These are phyloP conservation scores for Bombylius discolor DNA, from an alignment of 2,888 invertebrate genomes.

Conservation along the genomic window DNA sequence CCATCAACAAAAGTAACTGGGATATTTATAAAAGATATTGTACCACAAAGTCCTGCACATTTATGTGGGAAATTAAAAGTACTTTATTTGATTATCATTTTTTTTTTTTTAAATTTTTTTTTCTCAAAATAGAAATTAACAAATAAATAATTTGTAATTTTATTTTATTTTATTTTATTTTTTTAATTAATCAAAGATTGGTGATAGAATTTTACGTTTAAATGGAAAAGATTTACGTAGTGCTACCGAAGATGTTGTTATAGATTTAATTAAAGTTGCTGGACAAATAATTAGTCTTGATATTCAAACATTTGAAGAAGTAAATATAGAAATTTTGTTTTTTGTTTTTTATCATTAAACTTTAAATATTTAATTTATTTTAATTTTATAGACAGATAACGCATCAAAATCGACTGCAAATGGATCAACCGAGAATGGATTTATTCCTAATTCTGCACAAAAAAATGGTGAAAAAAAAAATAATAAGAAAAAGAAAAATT, in stretches of 20 bases:
- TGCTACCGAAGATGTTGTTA: constrained; percentile 87
- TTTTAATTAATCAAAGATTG: constrained; percentile 20
- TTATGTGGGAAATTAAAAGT: constrained; percentile 75
- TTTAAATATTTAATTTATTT: neutral
- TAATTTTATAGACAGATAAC: neutral
- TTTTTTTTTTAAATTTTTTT: neutral
- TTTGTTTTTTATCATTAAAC: neutral
- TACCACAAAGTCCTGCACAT: constrained; percentile 88
- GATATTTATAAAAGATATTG: constrained; percentile 95
- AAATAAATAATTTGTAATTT: too few relatives aligned
- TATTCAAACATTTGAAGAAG: constrained; percentile 54
- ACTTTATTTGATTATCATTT: constrained; percentile 10
- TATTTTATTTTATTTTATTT: too few relatives aligned
- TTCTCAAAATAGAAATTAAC: too few relatives aligned
- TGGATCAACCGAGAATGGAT: constrained; percentile 3
- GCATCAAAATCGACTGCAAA: neutral
- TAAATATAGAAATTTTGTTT: constrained; percentile 5
- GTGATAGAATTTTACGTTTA: constrained; percentile 50
- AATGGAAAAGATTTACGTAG: constrained; percentile 81
- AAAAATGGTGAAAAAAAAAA: neutral
- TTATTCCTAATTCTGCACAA: constrained; percentile 2
- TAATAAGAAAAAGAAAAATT: too few relatives aligned
- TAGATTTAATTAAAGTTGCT: constrained; percentile 84
- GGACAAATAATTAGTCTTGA: constrained; percentile 79
- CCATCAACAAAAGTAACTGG: constrained; percentile 60